Evolutionary conservation across 2,888 invertebrate species (phyloP).

Genomic region (Venustoraphidia nigricollis): DNA sequence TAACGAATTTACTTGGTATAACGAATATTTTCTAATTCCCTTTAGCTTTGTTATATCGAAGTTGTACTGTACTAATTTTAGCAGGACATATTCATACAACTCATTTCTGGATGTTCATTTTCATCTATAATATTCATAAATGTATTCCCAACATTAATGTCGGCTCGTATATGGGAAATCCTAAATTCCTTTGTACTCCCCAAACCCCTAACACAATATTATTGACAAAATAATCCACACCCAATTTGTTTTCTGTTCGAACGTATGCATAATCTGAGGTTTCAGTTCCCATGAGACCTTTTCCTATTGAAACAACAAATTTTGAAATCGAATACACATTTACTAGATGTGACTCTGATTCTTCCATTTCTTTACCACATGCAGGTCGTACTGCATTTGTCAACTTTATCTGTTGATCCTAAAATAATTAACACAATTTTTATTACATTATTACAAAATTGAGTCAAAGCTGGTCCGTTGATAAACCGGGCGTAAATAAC

Average conservation of each 20-base stretch:
- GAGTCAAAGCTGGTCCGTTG: too few species aligned
- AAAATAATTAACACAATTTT: slow-evolving; percentile 5
- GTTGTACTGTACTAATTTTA: too few species aligned
- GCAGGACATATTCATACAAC: too few species aligned
- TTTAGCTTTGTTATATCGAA: too few species aligned
- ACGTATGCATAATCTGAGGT: slow-evolving; percentile 22
- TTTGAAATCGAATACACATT: slow-evolving; percentile 45
- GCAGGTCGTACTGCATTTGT: slow-evolving; percentile 35
- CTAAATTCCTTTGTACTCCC: slow-evolving; percentile 23
- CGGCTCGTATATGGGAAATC: slow-evolving; percentile 21
- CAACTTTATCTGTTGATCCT: slow-evolving; percentile 23
- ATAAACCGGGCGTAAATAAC: too few species aligned
- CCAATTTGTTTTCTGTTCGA: slow-evolving; percentile 19
- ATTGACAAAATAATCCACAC: slow-evolving; percentile 22
- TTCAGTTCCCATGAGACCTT: slow-evolving; percentile 25
- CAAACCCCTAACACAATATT: slow-evolving; percentile 21
- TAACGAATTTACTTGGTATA: too few species aligned
- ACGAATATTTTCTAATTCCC: too few species aligned
- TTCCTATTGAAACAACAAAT: slow-evolving; percentile 40
- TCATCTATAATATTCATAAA: slow-evolving; percentile 17
- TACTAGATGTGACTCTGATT: slow-evolving; percentile 40
- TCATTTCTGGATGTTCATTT: too few species aligned
- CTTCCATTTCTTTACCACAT: slow-evolving; percentile 43
- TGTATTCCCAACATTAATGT: slow-evolving; percentile 21
- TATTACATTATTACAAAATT: slow-evolving; percentile 2